Percentiles rank a stretch among this genome's conserved stretches.
phyloP scores from a whole-genome alignment of 2,797 vertebrate species.

The Pipistrellus pygmaeus region DNA sequence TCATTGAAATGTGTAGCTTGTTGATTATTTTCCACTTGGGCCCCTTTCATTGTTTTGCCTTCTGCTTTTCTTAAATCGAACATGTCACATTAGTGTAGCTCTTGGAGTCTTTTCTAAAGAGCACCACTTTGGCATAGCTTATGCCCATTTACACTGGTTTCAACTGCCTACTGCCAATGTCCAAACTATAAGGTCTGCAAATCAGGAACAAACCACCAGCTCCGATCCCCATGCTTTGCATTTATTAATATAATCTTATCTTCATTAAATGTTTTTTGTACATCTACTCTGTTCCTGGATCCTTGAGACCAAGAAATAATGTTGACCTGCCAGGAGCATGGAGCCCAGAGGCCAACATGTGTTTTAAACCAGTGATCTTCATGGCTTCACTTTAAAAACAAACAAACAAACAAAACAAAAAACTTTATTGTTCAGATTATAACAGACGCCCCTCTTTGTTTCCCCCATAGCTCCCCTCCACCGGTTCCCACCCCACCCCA shows the following conservation, averaged over 20 bases:
- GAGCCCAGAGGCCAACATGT: not conserved
- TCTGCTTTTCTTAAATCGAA: constrained; percentile 29
- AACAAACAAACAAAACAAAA: too few species aligned
- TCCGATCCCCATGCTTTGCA: not conserved
- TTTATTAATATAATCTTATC: constrained; percentile 2
- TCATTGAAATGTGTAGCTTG: not conserved
- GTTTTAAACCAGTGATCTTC: not conserved
- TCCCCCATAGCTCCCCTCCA: too few species aligned
- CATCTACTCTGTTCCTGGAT: not conserved
- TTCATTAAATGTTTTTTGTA: not conserved
- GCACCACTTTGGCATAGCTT: not conserved
- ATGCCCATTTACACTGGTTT: not conserved
- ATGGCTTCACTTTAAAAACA: not conserved
- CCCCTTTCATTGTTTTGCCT: not conserved
- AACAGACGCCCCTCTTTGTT: too few species aligned
- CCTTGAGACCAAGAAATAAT: not conserved
- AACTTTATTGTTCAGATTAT: too few species aligned
- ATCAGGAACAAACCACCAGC: not conserved
- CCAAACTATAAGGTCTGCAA: not conserved
- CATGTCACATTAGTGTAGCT: not conserved
- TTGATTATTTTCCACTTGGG: not conserved
- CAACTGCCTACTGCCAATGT: not conserved
- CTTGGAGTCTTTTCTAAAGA: not conserved
- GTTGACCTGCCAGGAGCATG: not conserved
- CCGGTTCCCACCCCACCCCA: too few species aligned